phyloP scores from a whole-genome alignment of 2,888 invertebrate genomes.

The Hydraecia micacea region DNA sequence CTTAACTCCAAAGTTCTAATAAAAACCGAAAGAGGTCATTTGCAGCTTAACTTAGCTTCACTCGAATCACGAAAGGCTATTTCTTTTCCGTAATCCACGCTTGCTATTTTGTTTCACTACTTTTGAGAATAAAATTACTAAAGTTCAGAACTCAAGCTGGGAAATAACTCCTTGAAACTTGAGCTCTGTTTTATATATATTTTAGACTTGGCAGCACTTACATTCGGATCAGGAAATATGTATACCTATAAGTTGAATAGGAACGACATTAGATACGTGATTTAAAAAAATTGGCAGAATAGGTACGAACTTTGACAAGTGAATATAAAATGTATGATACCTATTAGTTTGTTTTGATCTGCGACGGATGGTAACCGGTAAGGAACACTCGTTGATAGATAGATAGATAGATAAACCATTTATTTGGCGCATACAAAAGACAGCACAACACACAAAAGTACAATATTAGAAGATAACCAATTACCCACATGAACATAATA shows the following conservation, averaged over 20 bases:
- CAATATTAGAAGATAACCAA: too few species aligned
- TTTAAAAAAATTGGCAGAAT: not conserved
- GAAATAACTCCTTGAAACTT: constrained; percentile 3
- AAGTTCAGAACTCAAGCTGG: constrained; percentile 16
- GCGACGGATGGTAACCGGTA: not conserved
- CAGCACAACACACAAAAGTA: too few species aligned
- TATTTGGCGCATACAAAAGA: too few species aligned
- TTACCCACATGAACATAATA: too few species aligned
- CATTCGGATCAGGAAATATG: constrained; percentile 5
- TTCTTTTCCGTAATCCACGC: constrained; percentile 35
- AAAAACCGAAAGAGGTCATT: constrained; percentile 49
- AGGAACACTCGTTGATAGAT: constrained; percentile 1
- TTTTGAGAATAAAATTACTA: constrained; percentile 24
- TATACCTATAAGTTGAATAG: too few species aligned
- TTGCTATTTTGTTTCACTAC: constrained; percentile 21
- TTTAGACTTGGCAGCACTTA: not conserved
- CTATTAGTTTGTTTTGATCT: constrained; percentile 17
- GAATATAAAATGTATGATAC: constrained; percentile 12
- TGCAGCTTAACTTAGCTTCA: constrained; percentile 46
- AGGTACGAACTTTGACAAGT: not conserved
- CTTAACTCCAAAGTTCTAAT: constrained; percentile 40
- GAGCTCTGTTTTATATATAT: not conserved
- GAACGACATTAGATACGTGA: not conserved
- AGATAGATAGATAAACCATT: too few species aligned
- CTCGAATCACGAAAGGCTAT: constrained; percentile 44